phyloP scores from a whole-genome alignment of 2,113 vertebrate genomes.

The Phalacrocorax brasilianus region DNA sequence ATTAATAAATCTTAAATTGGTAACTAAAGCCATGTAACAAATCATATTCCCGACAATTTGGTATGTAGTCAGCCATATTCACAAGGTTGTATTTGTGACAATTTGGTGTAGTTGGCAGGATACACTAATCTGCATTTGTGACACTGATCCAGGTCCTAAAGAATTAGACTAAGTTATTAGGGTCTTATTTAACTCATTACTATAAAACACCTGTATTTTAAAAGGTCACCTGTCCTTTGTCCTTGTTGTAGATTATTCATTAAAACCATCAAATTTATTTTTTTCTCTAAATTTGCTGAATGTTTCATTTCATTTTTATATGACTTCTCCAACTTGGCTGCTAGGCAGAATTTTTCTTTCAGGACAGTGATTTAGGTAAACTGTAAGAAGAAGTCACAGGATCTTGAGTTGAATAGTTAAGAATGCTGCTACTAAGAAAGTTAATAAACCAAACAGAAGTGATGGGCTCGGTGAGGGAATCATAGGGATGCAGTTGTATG shows the following conservation, averaged over 20 bases:
- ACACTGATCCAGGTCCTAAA: background rate
- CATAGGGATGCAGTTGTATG: background rate
- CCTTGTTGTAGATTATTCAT: background rate
- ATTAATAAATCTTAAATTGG: too few relatives aligned
- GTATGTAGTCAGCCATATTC: too few relatives aligned
- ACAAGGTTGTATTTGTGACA: too few relatives aligned
- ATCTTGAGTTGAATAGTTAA: background rate
- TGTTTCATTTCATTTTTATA: background rate
- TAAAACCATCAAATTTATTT: background rate
- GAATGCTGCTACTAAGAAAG: background rate
- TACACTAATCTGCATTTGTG: too few relatives aligned
- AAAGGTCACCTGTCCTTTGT: background rate
- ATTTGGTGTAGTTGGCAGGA: too few relatives aligned
- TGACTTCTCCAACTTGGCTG: background rate
- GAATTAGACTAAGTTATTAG: background rate
- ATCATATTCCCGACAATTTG: too few relatives aligned
- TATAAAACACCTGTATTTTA: background rate
- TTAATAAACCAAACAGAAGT: background rate
- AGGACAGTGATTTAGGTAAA: background rate
- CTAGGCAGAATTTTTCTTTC: background rate
- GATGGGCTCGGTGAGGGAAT: accelerated
- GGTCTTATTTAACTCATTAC: background rate
- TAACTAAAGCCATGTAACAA: too few relatives aligned
- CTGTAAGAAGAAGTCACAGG: background rate
- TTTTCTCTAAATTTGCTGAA: background rate